Base-by-base conservation (phyloP, 2,888 invertebrate genomes). In the Nysson spinosus region DNA sequence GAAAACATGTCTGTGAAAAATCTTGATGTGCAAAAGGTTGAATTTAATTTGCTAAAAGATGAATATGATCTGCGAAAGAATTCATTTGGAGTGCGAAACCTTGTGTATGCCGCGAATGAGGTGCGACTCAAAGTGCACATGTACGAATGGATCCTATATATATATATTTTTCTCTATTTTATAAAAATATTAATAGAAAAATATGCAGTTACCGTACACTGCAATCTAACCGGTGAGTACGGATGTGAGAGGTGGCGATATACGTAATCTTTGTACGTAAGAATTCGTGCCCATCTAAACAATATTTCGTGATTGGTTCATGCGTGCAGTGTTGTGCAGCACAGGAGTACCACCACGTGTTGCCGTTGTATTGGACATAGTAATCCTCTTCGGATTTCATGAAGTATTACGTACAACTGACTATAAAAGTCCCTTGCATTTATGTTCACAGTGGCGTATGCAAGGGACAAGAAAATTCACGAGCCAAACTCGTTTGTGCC, bases 401-500 rank as follows among this genome's bases (percentile, higher is more conserved):
- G 12, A 17, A 17, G 14, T 24, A 20, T 28, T 60, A 19, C 32
- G 26, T 16, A 32, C 37, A 35, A 42, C 9, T 39, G 30, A 40
- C 26, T 52, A 9, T 42, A 65, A 54, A 14, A 35, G 56, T 71
- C 62, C 68, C 64, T 56, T 60, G 64, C 64, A 68, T 44, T 22
- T 14, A 35, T 28, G 37, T 37, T 47, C 50, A 32, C 32, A 35
- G 35, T 7, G 40, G 43, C 32, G 4, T 39, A 40, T 71, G 66
- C 78, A 77, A 74, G 70, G 69, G 65, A 76, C 64, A 72, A 50
- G 73, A 60, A 50, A 64, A 81, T 82, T 94, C 93, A 98, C 78
- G 98, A 99, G 28, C 98, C 98, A 85, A 97, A 98, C 87, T 97
- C 95, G 83, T 93, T 92, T 1, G 96, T 96, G 70, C 94, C 93